phyloP scores from a whole-genome alignment of 2,888 invertebrate species.

The Drosophila trichaetosa region DNA sequence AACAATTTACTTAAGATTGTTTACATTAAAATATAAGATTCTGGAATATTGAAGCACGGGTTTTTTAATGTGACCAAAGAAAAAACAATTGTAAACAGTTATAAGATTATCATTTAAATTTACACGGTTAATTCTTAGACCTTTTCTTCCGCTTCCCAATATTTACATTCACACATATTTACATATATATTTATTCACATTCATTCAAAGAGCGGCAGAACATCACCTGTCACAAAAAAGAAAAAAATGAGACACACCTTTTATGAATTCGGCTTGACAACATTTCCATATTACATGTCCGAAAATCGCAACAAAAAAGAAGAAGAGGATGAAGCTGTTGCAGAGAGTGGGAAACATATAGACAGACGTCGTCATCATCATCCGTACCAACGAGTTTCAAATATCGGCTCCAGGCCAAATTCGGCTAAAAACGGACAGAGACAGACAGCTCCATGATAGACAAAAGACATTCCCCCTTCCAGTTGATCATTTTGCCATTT shows the following conservation, averaged over 20 bases:
- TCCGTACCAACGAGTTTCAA: constrained; percentile 31
- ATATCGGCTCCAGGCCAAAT: constrained; percentile 31
- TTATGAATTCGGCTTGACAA: constrained; percentile 42
- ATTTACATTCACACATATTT: not conserved
- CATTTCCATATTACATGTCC: constrained; percentile 52
- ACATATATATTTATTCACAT: not conserved
- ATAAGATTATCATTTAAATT: too few relatives aligned
- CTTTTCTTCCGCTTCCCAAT: constrained; percentile 5
- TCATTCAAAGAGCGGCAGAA: not conserved
- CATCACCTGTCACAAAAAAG: constrained; percentile 50
- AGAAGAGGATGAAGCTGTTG: not conserved
- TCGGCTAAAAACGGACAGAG: constrained; percentile 1
- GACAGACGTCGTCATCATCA: constrained; percentile 13
- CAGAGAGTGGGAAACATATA: not conserved
- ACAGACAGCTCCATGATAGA: constrained; percentile 22
- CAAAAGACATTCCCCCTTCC: constrained; percentile 14
- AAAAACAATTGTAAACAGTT: not conserved
- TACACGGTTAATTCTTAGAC: not conserved
- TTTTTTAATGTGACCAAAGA: not conserved
- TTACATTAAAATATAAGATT: not conserved
- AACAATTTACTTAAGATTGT: not conserved
- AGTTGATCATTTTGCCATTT: constrained; percentile 11
- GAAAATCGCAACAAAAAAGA: constrained; percentile 16
- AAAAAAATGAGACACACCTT: constrained; percentile 44
- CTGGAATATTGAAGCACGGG: not conserved